These are phyloP conservation scores for Muntiacus muntjak DNA, from an alignment of 2,113 vertebrate species.

Conservation along the genomic window DNA sequence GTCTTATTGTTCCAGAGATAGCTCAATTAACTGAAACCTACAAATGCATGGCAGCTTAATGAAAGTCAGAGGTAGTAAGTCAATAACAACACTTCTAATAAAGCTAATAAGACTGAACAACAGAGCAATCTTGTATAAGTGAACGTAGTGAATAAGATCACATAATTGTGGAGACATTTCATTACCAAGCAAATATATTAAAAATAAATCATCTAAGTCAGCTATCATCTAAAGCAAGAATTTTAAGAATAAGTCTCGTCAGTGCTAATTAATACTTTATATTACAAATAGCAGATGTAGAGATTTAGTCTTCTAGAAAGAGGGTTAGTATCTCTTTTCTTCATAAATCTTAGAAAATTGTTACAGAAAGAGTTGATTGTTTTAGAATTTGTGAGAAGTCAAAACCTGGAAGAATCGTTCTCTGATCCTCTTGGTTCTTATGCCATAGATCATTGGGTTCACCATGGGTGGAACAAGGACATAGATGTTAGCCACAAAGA, in stretches of 20 bases:
- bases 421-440: slow-evolving; percentile 40
- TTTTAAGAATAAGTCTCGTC: not conserved
- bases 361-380: not conserved
- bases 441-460: slow-evolving; percentile 54
- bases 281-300: not conserved
- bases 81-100: not conserved
- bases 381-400: not conserved
- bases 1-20: not conserved
- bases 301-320: not conserved
- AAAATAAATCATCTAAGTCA: not conserved
- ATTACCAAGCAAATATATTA: not conserved
- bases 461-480: slow-evolving; percentile 45
- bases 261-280: not conserved
- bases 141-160: not conserved
- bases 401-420: not conserved
- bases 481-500: slow-evolving; percentile 58
- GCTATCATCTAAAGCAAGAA: not conserved
- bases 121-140: not conserved
- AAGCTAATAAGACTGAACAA: not conserved
- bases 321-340: not conserved
- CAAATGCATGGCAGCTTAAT: not conserved
- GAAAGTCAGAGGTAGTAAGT: not conserved
- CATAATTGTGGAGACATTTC: not conserved
- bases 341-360: not conserved
- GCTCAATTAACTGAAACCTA: not conserved